phyloP scores from a whole-genome alignment of 2,888 invertebrate genomes.

The Eupeodes luniger region DNA sequence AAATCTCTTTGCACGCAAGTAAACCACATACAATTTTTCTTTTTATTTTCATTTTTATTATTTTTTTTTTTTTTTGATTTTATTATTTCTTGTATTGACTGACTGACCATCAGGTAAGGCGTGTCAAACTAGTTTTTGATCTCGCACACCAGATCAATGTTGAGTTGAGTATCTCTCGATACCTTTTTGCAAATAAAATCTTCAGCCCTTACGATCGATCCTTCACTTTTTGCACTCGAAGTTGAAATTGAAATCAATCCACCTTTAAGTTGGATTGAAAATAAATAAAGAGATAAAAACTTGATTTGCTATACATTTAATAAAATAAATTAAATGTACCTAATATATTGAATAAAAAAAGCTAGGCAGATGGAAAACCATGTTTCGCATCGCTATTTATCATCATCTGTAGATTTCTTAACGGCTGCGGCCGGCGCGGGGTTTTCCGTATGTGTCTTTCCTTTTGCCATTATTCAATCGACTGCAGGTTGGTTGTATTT shows the following conservation, averaged over 20 bases:
- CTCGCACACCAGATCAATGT: conserved; percentile 38
- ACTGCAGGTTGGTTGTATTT: conserved; percentile 19
- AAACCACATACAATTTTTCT: conserved; percentile 18
- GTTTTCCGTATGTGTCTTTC: conserved; percentile 14
- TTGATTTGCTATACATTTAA: background rate
- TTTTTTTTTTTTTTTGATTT: background rate
- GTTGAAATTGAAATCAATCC: conserved; percentile 10
- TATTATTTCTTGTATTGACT: conserved; percentile 34
- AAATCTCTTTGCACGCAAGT: conserved; percentile 28
- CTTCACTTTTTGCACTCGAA: background rate
- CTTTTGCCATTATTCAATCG: background rate
- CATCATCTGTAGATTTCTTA: conserved; percentile 58
- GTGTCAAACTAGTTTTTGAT: conserved; percentile 52
- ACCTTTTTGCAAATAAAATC: background rate
- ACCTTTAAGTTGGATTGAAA: conserved; percentile 31
- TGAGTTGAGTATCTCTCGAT: background rate
- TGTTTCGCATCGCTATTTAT: conserved; percentile 54
- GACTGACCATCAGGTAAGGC: conserved; percentile 35
- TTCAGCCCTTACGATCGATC: conserved; percentile 31
- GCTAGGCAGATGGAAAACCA: conserved; percentile 35
- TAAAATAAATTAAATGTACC: conserved; percentile 52
- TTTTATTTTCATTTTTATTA: background rate
- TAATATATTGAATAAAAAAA: conserved; percentile 17
- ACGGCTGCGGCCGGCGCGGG: background rate
- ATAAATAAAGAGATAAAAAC: conserved; percentile 6